Base-by-base conservation (phyloP, 2,888 invertebrate species). In the Pyrochroa serraticornis region DNA sequence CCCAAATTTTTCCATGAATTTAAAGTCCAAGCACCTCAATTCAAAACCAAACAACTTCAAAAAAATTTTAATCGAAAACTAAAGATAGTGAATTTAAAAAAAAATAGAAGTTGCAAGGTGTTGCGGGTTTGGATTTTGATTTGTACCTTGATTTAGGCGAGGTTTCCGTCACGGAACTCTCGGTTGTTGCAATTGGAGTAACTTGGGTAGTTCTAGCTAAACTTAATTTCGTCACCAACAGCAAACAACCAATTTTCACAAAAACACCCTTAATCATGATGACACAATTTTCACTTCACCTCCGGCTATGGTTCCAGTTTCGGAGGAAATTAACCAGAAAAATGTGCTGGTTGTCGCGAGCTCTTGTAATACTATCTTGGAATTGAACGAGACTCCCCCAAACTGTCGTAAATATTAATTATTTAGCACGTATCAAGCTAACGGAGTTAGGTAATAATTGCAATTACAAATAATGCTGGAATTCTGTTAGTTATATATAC, bases 361-460 rank as follows among this genome's bases (percentile, higher is more conserved):
- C 67, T 63, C 53, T 46, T 47, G 53, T 62, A 62, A 56, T 50
- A 69, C 66, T 69, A 66, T 60, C 53, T 46, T 53, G 48, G 22
- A 49, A 43, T 44, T 47, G 35, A 41, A 38, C 35, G 47, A 50
- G 47, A 46, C 51, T 37, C 42, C 53, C 57, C 49, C 48, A 59
- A 43, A 56, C 58, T 60, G 66, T 69, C 65, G 64, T 71, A 71
- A 72, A 68, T 68, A 64, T n/a, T 68, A 62, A 70, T 68, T 64
- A 68, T 71, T 75, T 76, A 73, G 72, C 71, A 73, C 71, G 58
- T 68, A 68, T 70, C 70, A 57, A 58, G 63, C 64, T 76, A 76
- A 76, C 76, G 77, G 77, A 71, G 65, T 68, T 66, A 64, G 59
- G 69, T 69, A 61, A 71, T 75, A 76, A 77, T 75, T 70, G 63